Base-by-base conservation (phyloP, 2,888 invertebrate genomes). In the Idaea biselata region DNA sequence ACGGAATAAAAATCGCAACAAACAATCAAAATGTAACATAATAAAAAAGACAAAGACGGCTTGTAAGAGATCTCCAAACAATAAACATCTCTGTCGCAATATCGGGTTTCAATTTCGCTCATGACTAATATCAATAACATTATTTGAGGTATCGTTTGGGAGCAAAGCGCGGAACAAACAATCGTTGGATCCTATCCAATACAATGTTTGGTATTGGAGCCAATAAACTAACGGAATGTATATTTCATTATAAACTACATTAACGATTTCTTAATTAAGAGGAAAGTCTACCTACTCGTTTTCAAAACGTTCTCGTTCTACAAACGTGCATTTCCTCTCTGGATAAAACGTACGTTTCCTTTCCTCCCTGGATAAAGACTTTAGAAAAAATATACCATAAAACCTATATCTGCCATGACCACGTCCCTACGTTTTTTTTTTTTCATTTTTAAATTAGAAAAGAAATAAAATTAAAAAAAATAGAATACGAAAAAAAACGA, bases 131-230 rank as follows among this genome's bases (percentile, higher is more conserved):
- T 73, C 68, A 69, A 77, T 76, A 74, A 78, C 64, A 66, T 68
- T 79, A 76, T 72, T 75, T 67, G 67, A 71, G 72, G 72, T 76
- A 80, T 80, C 73, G 71, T 76, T 75, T 73, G 76, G 73, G 77
- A 76, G 75, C 71, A 69, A 76, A 74, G 76, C 72, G 71, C 69
- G 68, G 70, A 77, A 79, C 73, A 76, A 81, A 81, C 77, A 76
- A 74, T 75, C 63, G 73, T 82, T 85, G 85, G 83, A 84, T 67
- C 73, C 68, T 59, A 66, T 83, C 86, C 86, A 86, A 80, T 77
- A 77, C 75, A 75, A 71, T 79, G 79, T 76, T 78, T 76, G 73
- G 67, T 72, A 75, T 77, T 72, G 72, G 72, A 74, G 75, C 79
- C 78, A 79, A 77, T 44, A 14, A 82, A 83, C 78, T 75, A 80